phyloP scores from a whole-genome alignment of 2,113 vertebrate genomes.

The Xenopus borealis region DNA sequence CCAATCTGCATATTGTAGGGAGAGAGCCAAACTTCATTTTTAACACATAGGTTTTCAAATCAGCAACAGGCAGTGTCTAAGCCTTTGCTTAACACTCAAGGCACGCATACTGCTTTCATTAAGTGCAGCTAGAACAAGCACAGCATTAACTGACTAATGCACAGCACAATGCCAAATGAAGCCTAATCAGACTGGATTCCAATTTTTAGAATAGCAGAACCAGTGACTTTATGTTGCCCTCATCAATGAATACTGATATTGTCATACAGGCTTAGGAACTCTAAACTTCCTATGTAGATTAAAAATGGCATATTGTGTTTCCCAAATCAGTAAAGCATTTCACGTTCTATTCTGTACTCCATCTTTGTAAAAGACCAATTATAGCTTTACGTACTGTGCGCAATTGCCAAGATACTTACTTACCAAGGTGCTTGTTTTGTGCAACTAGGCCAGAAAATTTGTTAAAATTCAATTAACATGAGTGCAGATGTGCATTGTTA shows the following conservation, averaged over 20 bases:
- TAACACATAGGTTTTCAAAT: constrained; percentile 36
- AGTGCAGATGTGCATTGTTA: constrained; percentile 35
- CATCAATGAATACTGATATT: constrained; percentile 60
- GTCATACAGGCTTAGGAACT: constrained; percentile 59
- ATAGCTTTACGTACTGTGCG: constrained; percentile 44
- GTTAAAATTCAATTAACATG: constrained; percentile 38
- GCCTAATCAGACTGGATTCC: constrained; percentile 57
- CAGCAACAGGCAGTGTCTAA: constrained; percentile 46
- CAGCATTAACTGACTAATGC: constrained; percentile 57
- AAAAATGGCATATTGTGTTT: constrained; percentile 47
- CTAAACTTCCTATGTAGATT: constrained; percentile 50
- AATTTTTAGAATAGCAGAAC: constrained; percentile 60
- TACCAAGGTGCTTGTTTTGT: constrained; percentile 37
- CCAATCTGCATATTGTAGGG: constrained; percentile 23
- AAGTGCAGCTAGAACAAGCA: constrained; percentile 53
- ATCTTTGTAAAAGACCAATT: constrained; percentile 56
- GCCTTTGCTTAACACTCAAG: constrained; percentile 49
- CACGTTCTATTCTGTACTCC: constrained; percentile 52
- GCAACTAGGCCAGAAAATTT: constrained; percentile 30
- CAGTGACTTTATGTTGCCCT: constrained; percentile 53
- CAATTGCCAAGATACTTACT: constrained; percentile 38
- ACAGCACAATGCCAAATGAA: constrained; percentile 57
- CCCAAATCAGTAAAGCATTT: constrained; percentile 51
- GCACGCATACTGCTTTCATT: constrained; percentile 54
- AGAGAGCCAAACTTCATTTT: constrained; percentile 43